Evolutionary conservation across 2,113 vertebrate species (phyloP), one percentile per base, ranked within the genome.

Genomic region (Rafetus swinhoei): DNA sequence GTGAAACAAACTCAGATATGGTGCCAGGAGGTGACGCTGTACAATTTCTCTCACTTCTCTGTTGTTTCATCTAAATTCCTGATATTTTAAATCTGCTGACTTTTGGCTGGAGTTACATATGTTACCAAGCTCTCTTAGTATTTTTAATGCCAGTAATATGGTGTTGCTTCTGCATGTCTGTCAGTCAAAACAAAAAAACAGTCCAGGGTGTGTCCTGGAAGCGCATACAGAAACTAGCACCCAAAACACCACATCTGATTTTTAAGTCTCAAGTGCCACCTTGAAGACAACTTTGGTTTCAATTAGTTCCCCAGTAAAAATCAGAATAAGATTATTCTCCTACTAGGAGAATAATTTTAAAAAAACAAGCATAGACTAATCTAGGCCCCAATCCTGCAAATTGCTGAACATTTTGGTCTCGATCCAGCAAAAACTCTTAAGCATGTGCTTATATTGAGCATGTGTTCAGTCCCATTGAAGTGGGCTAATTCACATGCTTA

Each of bases 361-460:
- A 85, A 91, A 91, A 85, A 55, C 55, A 79, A 10, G 12, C 9
- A 90, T 94, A 65, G 32, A 90, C 84, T 82, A 87, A 9, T 93
- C 93, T 86, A 92, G 79, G 60, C 19, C 85, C 96, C 83, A 93
- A 4, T 89, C 8, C 27, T 81, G 9, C 21, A 83, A 81, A 27
- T 18, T 90, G 90, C 88, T 93, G 95, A 93, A 79, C 1, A 93
- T 96, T 94, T 94, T 95, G 85, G 69, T 96, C 91, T n/a, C 50
- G 92, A 79, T 97, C 93, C 93, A 90, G 88, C 92, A 97, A 96
- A 96, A 96, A 45, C 95, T 92, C 56, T 96, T 97, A 96, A 90
- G 88, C 56, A 94, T 95, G 94, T 86, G 56, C 94, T 86, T 95
- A 92, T 95, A 56, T 95, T 90, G 93, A 95, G 87, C 93, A 92